Evolutionary conservation across 1,140 invertebrate genomes (phyloP), one percentile per base, ranked within the genome.

Genomic region (Parapsyche elsis): DNA sequence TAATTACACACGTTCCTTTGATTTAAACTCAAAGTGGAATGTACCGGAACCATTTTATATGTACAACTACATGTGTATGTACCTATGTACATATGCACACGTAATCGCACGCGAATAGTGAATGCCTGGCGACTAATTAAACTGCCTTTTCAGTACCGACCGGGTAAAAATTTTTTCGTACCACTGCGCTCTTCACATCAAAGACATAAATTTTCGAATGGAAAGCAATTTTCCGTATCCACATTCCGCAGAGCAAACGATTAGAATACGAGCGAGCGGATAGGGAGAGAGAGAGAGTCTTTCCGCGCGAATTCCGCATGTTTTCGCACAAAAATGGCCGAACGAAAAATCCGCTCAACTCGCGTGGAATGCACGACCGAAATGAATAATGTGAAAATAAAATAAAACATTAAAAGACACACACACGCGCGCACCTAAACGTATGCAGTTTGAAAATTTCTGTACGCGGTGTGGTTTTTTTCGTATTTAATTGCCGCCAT

Each of bases 191-290:
- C 59, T 61, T 61, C 53, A 61, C 53, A 21, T 16, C 45, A 79
- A 79, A 79, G 46, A 59, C n/a, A 73, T 59, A 59, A 79, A 61
- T 71, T 79, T 73, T 67, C 70, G 23, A 61, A 79, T 79, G 45
- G 49, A 79, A 79, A 79, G 70, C 78, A 53, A 79, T 79, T 79
- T 79, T 79, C 67, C 78, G 78, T 16, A 73, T 73, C 21, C 78
- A 19, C 70, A 73, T 71, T 73, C 70, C 70, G 57, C 46, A 30
- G 16, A 26, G 78, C 44, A 53, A 74, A 61, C 78, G 78, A 79
- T 79, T 79, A 79, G 71, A 73, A 61, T 24, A 59, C 67, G 71
- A 78, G 59, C 64, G 76, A 46, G 23, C 30, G 75, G 59, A 53
- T 61, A 21, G 49, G 12, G 57, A 77, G 38, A 64, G 59, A 21